Evolutionary conservation across 2,797 vertebrate genomes (phyloP), one percentile per base, ranked within the genome.

Genomic region (Gambusia yucatana): DNA sequence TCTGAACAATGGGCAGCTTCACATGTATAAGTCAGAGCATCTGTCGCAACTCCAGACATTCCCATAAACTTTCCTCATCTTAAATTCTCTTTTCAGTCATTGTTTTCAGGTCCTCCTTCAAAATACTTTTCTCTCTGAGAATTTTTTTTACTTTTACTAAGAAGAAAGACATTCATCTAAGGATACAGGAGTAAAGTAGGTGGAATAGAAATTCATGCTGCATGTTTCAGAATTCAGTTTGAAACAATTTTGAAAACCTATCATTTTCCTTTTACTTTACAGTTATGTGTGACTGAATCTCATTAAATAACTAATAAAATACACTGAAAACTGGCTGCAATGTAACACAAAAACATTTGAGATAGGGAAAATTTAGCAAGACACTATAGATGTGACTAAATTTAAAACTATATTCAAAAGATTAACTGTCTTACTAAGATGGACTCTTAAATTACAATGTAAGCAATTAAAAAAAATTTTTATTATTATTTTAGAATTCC

Each of bases 11-110:
- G 63, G 33, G 20, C 17, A 67, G 17, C 33, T 36, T 20, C 61
- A 65, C 30, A 65, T 65, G 61, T 39, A 65, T 65, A 39, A 22
- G 16, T 65, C 33, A 65, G 61, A 39, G 33, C 17, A 22, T 67
- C 63, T 67, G 63, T 22, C 63, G 4, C 63, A 67, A 67, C 63
- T 67, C 17, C 36, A 67, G 63, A 67, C 36, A 67, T 67, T 41
- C 1, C 22, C 8, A 41, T 67, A 67, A 67, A 67, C 17, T 41
- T 22, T 67, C 63, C 20, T 67, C 20, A 67, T 67, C 36, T 39
- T 25, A 41, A 67, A 67, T 41, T 67, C 63, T 67, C 36, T 41
- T 22, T 67, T 67, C 63, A 36, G 59, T 36, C n/a, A 22, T 67
- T 39, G 33, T 65, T 36, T 65, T 11, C 16, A 1, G 1, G 33